These are phyloP conservation scores for Clitarchus hookeri DNA, from an alignment of 2,888 invertebrate species.

Conservation along the genomic window DNA sequence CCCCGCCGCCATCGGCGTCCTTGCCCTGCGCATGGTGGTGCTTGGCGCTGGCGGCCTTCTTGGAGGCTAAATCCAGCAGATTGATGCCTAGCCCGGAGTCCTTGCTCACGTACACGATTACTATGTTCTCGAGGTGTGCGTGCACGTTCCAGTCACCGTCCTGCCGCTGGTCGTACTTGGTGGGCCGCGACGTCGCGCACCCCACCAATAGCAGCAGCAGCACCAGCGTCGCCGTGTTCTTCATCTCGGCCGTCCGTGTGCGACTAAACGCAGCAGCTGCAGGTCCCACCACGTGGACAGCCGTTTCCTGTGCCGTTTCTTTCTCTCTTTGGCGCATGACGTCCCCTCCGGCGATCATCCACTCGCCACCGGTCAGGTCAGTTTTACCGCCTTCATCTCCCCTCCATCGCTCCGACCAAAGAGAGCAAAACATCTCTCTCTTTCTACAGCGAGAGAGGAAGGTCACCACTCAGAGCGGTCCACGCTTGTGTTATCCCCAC, in stretches of 20 bases:
- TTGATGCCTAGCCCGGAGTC: slow-evolving; percentile 54
- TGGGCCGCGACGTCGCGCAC: slow-evolving; percentile 47
- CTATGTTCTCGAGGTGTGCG: slow-evolving; percentile 74
- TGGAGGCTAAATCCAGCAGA: slow-evolving; percentile 21
- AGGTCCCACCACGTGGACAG: not conserved
- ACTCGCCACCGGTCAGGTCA: too few relatives aligned
- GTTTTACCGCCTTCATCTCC: too few relatives aligned
- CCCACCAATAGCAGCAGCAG: not conserved
- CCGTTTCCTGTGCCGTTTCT: too few relatives aligned
- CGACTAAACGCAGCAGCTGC: not conserved
- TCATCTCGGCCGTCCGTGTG: not conserved
- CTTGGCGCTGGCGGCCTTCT: slow-evolving; percentile 63
- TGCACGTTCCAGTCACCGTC: slow-evolving; percentile 75
- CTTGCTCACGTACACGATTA: slow-evolving; percentile 68
- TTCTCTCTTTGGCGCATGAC: too few relatives aligned
- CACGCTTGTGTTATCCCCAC: too few relatives aligned
- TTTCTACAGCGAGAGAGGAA: too few relatives aligned
- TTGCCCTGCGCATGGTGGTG: not conserved
- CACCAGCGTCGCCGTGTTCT: not conserved
- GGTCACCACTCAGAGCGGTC: too few relatives aligned
- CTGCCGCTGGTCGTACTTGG: slow-evolving; percentile 71
- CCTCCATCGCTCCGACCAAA: too few relatives aligned
- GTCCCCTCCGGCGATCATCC: too few relatives aligned
- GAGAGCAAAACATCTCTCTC: too few relatives aligned
- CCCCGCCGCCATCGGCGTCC: not conserved